Base-by-base conservation (phyloP, 2,113 vertebrate genomes). In the Boleophthalmus pectinirostris region DNA sequence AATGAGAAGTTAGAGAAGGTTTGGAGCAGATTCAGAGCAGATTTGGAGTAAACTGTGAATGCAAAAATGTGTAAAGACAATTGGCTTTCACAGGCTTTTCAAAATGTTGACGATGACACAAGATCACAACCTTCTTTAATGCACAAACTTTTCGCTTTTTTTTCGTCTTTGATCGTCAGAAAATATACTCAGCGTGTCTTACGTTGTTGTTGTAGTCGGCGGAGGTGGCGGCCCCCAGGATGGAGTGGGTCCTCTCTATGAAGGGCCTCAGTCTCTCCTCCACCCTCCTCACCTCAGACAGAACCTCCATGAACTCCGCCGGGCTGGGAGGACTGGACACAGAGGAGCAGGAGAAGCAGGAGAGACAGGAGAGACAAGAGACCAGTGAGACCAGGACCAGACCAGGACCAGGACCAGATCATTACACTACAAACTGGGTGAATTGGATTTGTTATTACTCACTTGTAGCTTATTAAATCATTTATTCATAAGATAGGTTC, bases 171-270 rank as follows among this genome's bases (percentile, higher is more conserved):
- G 29, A 29, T 29, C 29, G 2, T 29, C 29, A 2, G 2, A 29
- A 29, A 29, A 29, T 29, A 29, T 29, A 29, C 29, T 43, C 21
- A 14, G 0, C 8, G 35, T 21, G 69, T 25, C 93, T 89, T 90
- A 96, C 95, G 0, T 96, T 96, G 82, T 96, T 95, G 85, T 95
- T 96, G 90, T 96, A 96, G 82, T 94, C 94, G 0, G 93, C 93
- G 0, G 89, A 91, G 65, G 93, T 90, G 3, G 95, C 95, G 0
- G 92, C 82, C 0, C 93, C 93, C n/a, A 96, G 87, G 73, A 96
- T 94, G 38, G 94, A 94, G 23, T 94, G 93, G 53, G 94, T 95
- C 35, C 95, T 93, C 77, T 95, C 93, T 69, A 96, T 84, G 84
- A 95, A 96, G 35, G 95, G 95, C 38, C 94, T 93, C 7, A 96